Evolutionary conservation across 2,888 invertebrate species (phyloP), one percentile per base, ranked within the genome.

Genomic region (Mythimna albipuncta): DNA sequence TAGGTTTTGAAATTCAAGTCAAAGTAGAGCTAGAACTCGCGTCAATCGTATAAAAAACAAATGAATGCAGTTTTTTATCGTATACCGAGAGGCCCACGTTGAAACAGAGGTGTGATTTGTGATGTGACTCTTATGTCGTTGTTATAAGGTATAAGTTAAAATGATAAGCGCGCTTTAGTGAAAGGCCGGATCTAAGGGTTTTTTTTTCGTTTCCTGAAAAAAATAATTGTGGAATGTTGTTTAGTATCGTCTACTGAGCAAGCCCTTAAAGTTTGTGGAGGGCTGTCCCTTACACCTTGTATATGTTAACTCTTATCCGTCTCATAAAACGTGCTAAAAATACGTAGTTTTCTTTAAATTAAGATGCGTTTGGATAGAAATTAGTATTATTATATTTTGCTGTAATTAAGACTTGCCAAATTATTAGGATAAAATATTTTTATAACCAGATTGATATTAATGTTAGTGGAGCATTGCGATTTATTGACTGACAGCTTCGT

Each of bases 351-450:
- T 16, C 10, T 21, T 21, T 47, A 35, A n/a, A 1, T 35, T 26
- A 11, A 26, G 13, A 19, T 13, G 19, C 11, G 21, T 21, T 47
- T 21, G 57, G 7, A 41, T 57, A 11, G n/a, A 26, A 21, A 38
- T 47, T 21, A 57, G 61, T 77, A 76, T 77, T 67, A 81, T 54
- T 76, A 44, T 44, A 44, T 47, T 13, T 76, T 52, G 52, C 77
- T 77, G 54, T 38, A 44, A 35, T 61, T 50, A 61, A 1, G 2
- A 11, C 44, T 77, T 82, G 82, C 76, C 76, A 77, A 77, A 77
- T 76, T 64, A 47, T 47, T 81, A 35, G 59, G 11, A 64, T 59
- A 61, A 47, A n/a, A 61, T 75, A 67, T 76, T 55, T 65, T 81
- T 64, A 4, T 61, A 55, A 44, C 19, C 6, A 73, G 4, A 65